Conservation (phyloP, 2,797 vertebrate species). For the Okamejei kenojei region DNA sequence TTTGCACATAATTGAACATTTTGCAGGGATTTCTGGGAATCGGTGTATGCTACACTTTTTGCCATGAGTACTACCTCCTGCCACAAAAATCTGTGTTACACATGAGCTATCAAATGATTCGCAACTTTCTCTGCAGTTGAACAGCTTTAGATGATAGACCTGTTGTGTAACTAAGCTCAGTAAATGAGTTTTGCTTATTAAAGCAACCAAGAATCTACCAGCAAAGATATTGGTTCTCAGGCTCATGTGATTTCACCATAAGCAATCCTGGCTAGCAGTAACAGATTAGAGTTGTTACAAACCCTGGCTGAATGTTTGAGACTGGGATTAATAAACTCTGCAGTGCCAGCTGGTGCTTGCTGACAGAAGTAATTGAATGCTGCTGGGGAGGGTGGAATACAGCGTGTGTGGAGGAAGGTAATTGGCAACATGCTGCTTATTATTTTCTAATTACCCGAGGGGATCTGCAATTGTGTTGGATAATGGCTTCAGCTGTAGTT, state of each 20-base stretch:
- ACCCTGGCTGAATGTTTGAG: background rate
- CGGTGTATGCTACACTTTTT: background rate
- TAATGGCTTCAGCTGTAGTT: background rate
- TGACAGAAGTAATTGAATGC: conserved; percentile 29
- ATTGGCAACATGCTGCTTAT: background rate
- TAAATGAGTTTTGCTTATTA: too few relatives aligned
- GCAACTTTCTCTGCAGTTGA: background rate
- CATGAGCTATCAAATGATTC: background rate
- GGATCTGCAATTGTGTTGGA: conserved; percentile 15
- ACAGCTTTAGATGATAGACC: background rate
- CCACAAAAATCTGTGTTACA: background rate
- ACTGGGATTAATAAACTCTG: conserved; percentile 24
- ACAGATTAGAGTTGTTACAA: background rate
- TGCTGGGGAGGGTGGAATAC: background rate
- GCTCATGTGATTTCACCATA: background rate
- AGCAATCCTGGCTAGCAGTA: background rate
- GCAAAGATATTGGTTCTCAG: background rate
- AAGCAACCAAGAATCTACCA: background rate
- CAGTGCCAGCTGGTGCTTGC: conserved; percentile 11
- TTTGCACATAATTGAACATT: background rate
- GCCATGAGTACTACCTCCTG: background rate
- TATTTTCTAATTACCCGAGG: conserved; percentile 4
- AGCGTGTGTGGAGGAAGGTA: background rate
- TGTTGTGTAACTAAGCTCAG: background rate
- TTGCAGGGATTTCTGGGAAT: background rate